These are phyloP conservation scores for Corticium candelabrum DNA, from an alignment of 37 sponge, comb jelly and placozoan species.

Conservation along the genomic window DNA sequence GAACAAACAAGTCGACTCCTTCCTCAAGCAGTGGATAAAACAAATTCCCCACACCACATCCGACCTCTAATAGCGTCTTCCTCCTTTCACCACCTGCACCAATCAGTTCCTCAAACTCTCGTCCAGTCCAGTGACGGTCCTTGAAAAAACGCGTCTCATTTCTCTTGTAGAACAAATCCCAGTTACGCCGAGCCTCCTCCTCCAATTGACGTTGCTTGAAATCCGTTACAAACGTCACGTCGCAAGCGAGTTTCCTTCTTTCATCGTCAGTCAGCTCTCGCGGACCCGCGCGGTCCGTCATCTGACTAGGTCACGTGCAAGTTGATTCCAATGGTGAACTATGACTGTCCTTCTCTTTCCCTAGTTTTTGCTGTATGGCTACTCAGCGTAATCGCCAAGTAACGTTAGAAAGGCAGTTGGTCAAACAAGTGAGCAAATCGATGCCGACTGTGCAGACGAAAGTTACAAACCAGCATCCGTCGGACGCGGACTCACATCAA, in stretches of 20 bases:
- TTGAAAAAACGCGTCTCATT: constrained; percentile 92
- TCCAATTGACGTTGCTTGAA: constrained; percentile 78
- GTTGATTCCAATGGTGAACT: too few species aligned
- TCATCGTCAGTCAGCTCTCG: not conserved
- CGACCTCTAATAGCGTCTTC: constrained; percentile 64
- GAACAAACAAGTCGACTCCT: constrained; percentile 52
- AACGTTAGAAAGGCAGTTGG: too few species aligned
- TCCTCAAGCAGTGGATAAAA: constrained; percentile 83
- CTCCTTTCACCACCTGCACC: not conserved
- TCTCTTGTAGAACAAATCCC: constrained; percentile 98
- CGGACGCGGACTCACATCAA: too few species aligned
- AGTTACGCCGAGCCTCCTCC: constrained; percentile 78
- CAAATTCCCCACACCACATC: constrained; percentile 97
- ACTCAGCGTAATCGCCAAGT: too few species aligned
- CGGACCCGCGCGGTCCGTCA: too few species aligned
- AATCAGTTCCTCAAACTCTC: constrained; percentile 80
- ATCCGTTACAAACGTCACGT: constrained; percentile 25
- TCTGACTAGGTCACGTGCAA: too few species aligned
- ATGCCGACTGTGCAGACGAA: too few species aligned
- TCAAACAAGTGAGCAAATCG: too few species aligned
- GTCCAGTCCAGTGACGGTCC: constrained; percentile 89
- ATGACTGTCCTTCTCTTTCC: too few species aligned
- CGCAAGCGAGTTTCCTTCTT: not conserved
- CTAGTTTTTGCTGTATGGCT: too few species aligned
- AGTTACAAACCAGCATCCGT: too few species aligned